Base-by-base conservation (phyloP, 2,888 invertebrate species). In the Scrobipalpa costella region DNA sequence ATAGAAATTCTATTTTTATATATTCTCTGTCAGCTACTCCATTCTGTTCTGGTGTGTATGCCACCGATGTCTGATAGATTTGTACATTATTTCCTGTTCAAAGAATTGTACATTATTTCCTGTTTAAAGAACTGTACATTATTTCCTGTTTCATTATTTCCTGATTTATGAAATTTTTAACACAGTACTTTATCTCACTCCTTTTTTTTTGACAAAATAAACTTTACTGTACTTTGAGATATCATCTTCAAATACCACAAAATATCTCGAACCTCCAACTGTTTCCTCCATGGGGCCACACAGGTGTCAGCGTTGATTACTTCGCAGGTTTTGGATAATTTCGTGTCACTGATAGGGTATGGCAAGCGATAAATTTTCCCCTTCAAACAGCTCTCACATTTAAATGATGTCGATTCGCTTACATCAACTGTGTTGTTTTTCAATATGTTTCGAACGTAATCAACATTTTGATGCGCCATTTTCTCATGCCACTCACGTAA, bases 221-320 rank as follows among this genome's bases (percentile, higher is more conserved):
- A n/a, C n/a, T n/a, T n/a, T n/a, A n/a, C n/a, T n/a, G n/a, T n/a
- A n/a, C n/a, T n/a, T n/a, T n/a, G n/a, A n/a, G n/a, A n/a, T n/a
- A n/a, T n/a, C n/a, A n/a, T n/a, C n/a, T n/a, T n/a, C n/a, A n/a
- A n/a, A n/a, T n/a, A n/a, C n/a, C n/a, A n/a, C n/a, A n/a, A n/a
- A n/a, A n/a, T n/a, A n/a, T n/a, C n/a, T n/a, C n/a, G n/a, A n/a
- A n/a, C n/a, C n/a, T n/a, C n/a, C n/a, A n/a, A n/a, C n/a, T n/a
- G n/a, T 7, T 11, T 19, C 61, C 17, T 69, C 66, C 61, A 68
- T 61, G 0, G 69, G 68, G 0, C 66, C n/a, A n/a, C 68, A 15
- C 67, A 65, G 0, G 57, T 63, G 38, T 67, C 66, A 0, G 57
- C 62, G 44, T 68, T 65, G 0, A 70, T 63, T 7, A 69, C 0